A percentile compares a stretch with the other conserved stretches of the same genome.
Evolutionary conservation across 2,113 vertebrate species (phyloP).

Genomic region (Channa argus): DNA sequence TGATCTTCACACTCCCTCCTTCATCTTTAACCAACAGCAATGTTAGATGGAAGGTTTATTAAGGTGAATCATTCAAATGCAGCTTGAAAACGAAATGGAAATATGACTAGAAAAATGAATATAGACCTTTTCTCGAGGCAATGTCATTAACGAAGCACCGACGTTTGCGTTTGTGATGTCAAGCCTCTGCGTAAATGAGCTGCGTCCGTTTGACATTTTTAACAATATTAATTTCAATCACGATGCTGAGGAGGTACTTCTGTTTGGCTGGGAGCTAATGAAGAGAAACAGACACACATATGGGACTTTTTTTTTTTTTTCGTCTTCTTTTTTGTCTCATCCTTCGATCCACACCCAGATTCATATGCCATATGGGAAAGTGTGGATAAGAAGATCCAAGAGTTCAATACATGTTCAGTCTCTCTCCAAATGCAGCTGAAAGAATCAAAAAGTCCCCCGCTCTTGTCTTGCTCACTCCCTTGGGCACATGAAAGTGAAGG

Average conservation of each 20-base stretch:
- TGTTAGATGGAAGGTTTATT: not conserved
- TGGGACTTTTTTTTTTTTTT: conserved; percentile 72
- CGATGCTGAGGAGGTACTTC: conserved; percentile 75
- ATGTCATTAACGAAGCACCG: conserved; percentile 25
- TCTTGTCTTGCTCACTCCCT: conserved; percentile 69
- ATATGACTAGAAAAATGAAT: not conserved
- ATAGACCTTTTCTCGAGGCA: not conserved
- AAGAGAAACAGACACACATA: conserved; percentile 84
- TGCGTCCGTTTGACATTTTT: conserved; percentile 65
- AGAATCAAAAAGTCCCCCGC: conserved; percentile 66
- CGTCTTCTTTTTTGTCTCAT: conserved; percentile 47
- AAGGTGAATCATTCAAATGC: not conserved
- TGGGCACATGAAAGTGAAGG: conserved; percentile 82
- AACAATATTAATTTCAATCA: conserved; percentile 78
- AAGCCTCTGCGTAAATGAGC: conserved; percentile 56
- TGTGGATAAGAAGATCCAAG: conserved; percentile 77
- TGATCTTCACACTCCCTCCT: too few relatives aligned
- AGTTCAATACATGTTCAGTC: conserved; percentile 66
- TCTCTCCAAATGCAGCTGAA: conserved; percentile 68
- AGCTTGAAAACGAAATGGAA: not conserved
- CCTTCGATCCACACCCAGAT: conserved; percentile 78
- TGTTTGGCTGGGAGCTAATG: conserved; percentile 81
- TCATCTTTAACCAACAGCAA: too few relatives aligned
- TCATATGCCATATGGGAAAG: conserved; percentile 84
- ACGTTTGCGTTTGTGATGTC: conserved; percentile 32